Evolutionary conservation across 2,113 vertebrate species (phyloP).

Genomic region (Melospiza melodia): DNA sequence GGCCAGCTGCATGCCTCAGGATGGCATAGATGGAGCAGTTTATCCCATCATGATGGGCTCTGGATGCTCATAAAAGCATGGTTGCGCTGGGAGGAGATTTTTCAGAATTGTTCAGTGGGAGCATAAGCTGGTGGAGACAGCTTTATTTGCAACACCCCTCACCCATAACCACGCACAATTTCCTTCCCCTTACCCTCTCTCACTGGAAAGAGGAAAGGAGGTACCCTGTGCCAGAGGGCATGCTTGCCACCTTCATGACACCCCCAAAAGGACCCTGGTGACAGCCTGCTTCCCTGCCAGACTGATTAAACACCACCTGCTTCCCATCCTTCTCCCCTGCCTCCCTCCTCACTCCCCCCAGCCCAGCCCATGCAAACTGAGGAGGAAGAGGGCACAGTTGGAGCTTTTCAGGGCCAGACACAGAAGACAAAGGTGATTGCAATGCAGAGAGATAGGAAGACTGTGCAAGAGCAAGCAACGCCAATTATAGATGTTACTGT

Average conservation of each 20-base stretch:
- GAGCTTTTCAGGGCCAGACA: background rate
- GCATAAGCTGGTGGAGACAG: background rate
- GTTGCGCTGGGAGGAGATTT: background rate
- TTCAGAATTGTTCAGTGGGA: background rate
- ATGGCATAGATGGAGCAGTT: background rate
- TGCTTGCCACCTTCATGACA: conserved; percentile 21
- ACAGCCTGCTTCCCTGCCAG: conserved; percentile 26
- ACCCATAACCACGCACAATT: background rate
- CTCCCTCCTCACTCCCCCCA: background rate
- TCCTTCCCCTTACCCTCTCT: background rate
- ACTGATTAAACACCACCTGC: conserved; percentile 47
- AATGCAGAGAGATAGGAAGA: background rate
- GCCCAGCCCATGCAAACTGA: background rate
- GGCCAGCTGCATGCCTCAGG: background rate
- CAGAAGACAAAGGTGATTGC: background rate
- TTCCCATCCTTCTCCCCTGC: background rate
- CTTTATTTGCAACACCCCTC: background rate
- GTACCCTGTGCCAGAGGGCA: conserved; percentile 29
- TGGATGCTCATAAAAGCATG: background rate
- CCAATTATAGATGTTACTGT: background rate
- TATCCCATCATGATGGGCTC: background rate
- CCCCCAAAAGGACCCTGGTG: conserved; percentile 11
- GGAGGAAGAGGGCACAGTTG: background rate
- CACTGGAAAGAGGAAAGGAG: background rate
- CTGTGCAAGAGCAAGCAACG: background rate